Evolutionary conservation across 1,140 invertebrate genomes (phyloP).

Genomic region (Drosophila sp.): DNA sequence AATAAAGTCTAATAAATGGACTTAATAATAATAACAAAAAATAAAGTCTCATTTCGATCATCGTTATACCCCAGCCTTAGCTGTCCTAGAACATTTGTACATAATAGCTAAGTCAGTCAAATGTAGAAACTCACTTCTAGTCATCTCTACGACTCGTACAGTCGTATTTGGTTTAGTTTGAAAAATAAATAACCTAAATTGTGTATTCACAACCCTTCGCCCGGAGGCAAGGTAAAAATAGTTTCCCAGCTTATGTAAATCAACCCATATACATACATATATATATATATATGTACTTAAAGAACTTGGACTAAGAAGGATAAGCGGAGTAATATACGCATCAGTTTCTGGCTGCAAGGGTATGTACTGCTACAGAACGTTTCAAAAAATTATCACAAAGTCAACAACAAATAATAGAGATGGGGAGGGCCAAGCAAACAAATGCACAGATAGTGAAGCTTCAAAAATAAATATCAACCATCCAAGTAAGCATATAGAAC

Average conservation of each 20-base stretch:
- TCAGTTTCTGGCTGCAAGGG: constrained; percentile 27
- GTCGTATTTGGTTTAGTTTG: too few relatives aligned
- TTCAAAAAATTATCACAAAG: constrained; percentile 60
- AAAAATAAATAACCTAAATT: too few relatives aligned
- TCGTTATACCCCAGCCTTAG: not conserved
- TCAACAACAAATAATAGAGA: constrained; percentile 56
- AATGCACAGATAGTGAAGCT: constrained; percentile 55
- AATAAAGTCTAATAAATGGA: too few relatives aligned
- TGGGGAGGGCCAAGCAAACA: constrained; percentile 52
- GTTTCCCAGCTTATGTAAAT: not conserved
- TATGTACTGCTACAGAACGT: constrained; percentile 6
- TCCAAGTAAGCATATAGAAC: constrained; percentile 32
- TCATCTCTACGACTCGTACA: too few relatives aligned
- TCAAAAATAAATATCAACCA: constrained; percentile 21
- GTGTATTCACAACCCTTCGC: too few relatives aligned
- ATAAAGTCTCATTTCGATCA: not conserved
- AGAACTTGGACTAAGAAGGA: too few relatives aligned
- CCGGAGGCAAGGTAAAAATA: not conserved
- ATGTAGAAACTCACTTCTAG: too few relatives aligned
- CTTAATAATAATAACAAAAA: too few relatives aligned
- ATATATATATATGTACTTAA: too few relatives aligned
- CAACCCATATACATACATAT: too few relatives aligned
- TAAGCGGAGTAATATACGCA: constrained; percentile 30
- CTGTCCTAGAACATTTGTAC: not conserved
- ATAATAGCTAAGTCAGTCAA: not conserved